A percentile compares a stretch with the other conserved stretches of the same genome.
phyloP scores from a whole-genome alignment of 64 coral and sea anemone genomes.

The Porites australiensis region DNA sequence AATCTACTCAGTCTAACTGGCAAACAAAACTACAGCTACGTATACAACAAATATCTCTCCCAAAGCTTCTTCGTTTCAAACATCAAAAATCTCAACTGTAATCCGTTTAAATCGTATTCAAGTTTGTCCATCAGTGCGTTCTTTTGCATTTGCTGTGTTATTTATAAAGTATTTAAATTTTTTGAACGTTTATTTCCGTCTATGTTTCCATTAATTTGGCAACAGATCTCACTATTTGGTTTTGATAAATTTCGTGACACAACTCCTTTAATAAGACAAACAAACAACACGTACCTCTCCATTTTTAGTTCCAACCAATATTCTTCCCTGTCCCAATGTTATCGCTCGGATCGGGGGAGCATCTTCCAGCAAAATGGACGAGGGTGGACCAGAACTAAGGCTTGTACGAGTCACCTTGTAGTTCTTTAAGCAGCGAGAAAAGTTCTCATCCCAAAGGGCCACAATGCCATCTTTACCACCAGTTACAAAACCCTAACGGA shows the following conservation, averaged over 20 bases:
- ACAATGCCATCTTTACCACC: constrained; percentile 98
- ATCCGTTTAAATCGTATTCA: too few species aligned
- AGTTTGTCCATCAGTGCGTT: too few species aligned
- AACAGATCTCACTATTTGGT: not conserved
- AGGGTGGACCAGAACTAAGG: constrained; percentile 68
- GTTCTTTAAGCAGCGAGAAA: constrained; percentile 91
- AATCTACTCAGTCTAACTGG: too few species aligned
- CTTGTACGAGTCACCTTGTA: constrained; percentile 90
- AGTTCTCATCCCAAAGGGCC: constrained; percentile 89
- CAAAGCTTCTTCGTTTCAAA: too few species aligned
- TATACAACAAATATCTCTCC: too few species aligned
- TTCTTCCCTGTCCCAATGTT: constrained; percentile 93
- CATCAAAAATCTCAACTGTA: too few species aligned
- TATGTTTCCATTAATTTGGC: too few species aligned
- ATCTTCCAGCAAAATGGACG: constrained; percentile 78
- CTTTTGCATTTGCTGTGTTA: too few species aligned
- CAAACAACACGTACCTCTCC: constrained; percentile 75
- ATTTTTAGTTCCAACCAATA: constrained; percentile 95
- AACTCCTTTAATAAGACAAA: not conserved
- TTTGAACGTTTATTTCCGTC: too few species aligned
- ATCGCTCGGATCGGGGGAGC: constrained; percentile 89
- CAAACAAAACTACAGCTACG: too few species aligned
- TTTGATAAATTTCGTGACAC: not conserved
- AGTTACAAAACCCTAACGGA: constrained; percentile 92
- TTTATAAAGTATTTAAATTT: too few species aligned